Percentiles rank a stretch among this genome's conserved stretches.
Conservation (phyloP, 2,888 invertebrate genomes). For the Altica lythri region DNA sequence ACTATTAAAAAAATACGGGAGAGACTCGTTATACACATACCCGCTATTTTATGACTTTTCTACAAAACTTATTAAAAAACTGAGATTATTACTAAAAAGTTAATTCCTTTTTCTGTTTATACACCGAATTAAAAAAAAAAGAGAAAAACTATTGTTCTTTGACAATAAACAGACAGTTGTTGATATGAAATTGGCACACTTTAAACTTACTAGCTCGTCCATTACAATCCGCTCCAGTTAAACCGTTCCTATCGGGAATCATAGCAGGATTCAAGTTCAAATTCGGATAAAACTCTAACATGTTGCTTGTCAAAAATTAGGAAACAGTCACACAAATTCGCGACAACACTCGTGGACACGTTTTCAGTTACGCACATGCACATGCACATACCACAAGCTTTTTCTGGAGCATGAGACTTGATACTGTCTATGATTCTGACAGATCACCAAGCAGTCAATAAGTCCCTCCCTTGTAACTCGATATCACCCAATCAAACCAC, state of each 20-base stretch:
- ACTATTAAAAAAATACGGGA: too few relatives aligned
- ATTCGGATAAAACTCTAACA: constrained; percentile 74
- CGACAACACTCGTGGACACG: constrained; percentile 18
- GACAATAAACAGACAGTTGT: too few relatives aligned
- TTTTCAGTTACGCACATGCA: constrained; percentile 26
- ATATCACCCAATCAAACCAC: constrained; percentile 21
- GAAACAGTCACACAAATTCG: constrained; percentile 26
- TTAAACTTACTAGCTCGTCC: constrained; percentile 67
- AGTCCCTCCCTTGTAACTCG: constrained; percentile 4
- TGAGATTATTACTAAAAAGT: too few relatives aligned
- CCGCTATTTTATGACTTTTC: too few relatives aligned
- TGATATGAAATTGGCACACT: too few relatives aligned
- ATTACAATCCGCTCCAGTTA: constrained; percentile 65
- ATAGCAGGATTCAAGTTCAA: constrained; percentile 61
- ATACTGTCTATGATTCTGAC: constrained; percentile 41
- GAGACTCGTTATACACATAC: too few relatives aligned
- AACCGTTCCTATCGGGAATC: constrained; percentile 61
- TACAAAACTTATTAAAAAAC: too few relatives aligned
- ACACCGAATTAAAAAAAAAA: too few relatives aligned
- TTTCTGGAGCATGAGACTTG: constrained; percentile 46
- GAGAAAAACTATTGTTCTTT: too few relatives aligned
- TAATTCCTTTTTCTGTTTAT: too few relatives aligned
- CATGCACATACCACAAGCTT: constrained; percentile 24
- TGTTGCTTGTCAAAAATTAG: constrained; percentile 50
- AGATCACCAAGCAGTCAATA: constrained; percentile 48